Percentiles rank a stretch among this genome's conserved stretches.
phyloP scores from a whole-genome alignment of 1,140 invertebrate species.

The Eciton burchellii region DNA sequence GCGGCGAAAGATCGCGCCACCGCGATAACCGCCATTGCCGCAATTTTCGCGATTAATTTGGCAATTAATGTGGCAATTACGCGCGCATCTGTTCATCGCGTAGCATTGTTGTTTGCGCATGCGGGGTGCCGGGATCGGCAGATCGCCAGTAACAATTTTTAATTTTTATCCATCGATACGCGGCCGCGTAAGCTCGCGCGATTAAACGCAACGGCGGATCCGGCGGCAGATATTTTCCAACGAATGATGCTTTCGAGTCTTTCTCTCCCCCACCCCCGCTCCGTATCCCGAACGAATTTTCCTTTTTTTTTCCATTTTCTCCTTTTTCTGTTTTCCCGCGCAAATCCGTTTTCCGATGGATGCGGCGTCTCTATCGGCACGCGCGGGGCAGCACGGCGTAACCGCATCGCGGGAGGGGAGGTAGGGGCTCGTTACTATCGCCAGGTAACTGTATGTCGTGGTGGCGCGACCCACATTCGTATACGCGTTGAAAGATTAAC shows the following conservation, averaged over 20 bases:
- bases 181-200: background rate
- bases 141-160: background rate
- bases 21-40: conserved; percentile 9
- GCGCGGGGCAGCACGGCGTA: background rate
- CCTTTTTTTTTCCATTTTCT: no score
- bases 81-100: background rate
- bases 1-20: conserved; percentile 9
- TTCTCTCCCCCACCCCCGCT: no score
- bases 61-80: background rate
- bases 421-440: conserved; percentile 41
- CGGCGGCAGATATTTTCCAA: background rate
- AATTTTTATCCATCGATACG: conserved; percentile 8
- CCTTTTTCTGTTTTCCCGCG: no score
- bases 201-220: conserved; percentile 6
- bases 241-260: background rate
- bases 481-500: conserved; percentile 58
- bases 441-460: conserved; percentile 28
- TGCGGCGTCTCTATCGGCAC: background rate
- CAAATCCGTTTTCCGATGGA: background rate
- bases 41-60: conserved; percentile 31
- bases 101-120: conserved; percentile 2
- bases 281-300: no score
- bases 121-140: conserved; percentile 1
- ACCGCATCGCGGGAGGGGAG: conserved; percentile 27
- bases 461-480: conserved; percentile 22